Percentiles rank a stretch among this genome's conserved stretches.
These are phyloP conservation scores for Rostratula benghalensis DNA, from an alignment of 2,113 vertebrate genomes.

Conservation along the genomic window DNA sequence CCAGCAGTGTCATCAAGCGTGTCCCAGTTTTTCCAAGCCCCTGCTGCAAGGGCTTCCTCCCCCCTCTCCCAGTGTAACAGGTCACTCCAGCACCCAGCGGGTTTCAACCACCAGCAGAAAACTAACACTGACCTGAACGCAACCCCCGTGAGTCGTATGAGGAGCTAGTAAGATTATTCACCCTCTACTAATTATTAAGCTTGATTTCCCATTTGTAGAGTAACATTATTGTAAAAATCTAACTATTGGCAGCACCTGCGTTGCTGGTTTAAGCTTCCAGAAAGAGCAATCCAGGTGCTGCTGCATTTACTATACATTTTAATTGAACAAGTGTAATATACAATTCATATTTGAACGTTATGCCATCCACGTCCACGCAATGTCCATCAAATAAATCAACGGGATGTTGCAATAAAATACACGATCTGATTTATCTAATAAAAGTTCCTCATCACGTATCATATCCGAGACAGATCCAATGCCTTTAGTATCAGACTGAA, in stretches of 20 bases:
- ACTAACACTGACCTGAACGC: conserved; percentile 41
- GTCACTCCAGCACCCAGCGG: conserved; percentile 28
- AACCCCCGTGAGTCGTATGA: neutral
- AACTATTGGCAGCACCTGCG: conserved; percentile 57
- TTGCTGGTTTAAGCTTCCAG: conserved; percentile 31
- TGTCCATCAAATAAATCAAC: conserved; percentile 71
- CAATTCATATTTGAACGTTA: conserved; percentile 72
- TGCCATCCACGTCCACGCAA: conserved; percentile 66
- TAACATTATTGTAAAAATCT: conserved; percentile 74
- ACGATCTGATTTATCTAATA: conserved; percentile 68
- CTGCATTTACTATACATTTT: conserved; percentile 62
- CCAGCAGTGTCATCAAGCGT: neutral
- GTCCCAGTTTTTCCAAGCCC: neutral
- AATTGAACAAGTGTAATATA: conserved; percentile 75
- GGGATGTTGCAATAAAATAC: conserved; percentile 67
- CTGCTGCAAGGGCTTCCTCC: neutral
- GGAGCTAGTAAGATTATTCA: conserved; percentile 50
- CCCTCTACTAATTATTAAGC: conserved; percentile 58
- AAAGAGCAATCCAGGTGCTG: conserved; percentile 11
- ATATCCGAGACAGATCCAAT: conserved; percentile 37
- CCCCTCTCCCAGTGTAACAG: conserved; percentile 56
- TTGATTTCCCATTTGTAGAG: conserved; percentile 75
- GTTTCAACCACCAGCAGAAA: conserved; percentile 44
- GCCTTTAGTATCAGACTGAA: conserved; percentile 63
- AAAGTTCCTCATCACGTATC: conserved; percentile 55